phyloP scores from a whole-genome alignment of 2,113 vertebrate species.

The Scortum barcoo region DNA sequence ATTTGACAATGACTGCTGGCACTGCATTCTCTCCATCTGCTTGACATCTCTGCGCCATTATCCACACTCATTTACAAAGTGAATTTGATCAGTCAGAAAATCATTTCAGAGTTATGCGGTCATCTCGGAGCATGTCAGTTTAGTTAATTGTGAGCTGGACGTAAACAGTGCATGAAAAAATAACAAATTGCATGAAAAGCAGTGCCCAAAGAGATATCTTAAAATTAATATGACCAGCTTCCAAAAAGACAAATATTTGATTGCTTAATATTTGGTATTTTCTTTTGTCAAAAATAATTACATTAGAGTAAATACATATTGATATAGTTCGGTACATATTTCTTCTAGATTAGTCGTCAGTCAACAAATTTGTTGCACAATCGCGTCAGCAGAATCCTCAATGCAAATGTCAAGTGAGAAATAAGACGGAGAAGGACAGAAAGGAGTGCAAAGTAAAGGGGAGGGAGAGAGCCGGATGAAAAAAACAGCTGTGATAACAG shows the following conservation, averaged over 20 bases:
- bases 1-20: too few species aligned
- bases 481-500: conserved; percentile 22
- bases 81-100: background rate
- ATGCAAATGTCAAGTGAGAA: conserved; percentile 26
- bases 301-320: background rate
- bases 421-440: background rate
- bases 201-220: background rate
- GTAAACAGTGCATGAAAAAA: background rate
- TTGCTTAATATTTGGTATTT: background rate
- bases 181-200: background rate
- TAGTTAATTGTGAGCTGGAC: background rate
- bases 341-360: background rate
- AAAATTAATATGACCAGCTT: background rate
- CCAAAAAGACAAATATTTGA: background rate
- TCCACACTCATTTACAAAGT: too few species aligned
- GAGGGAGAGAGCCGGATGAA: background rate
- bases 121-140: background rate
- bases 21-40: too few species aligned
- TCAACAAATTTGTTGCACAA: background rate
- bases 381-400: background rate
- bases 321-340: background rate
- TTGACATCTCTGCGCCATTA: too few species aligned
- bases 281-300: background rate
- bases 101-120: background rate
- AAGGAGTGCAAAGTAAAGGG: background rate